A percentile compares a stretch with the other conserved stretches of the same genome.
phyloP scores from a whole-genome alignment of 2,888 invertebrate genomes.

The Pyrochroa serraticornis region DNA sequence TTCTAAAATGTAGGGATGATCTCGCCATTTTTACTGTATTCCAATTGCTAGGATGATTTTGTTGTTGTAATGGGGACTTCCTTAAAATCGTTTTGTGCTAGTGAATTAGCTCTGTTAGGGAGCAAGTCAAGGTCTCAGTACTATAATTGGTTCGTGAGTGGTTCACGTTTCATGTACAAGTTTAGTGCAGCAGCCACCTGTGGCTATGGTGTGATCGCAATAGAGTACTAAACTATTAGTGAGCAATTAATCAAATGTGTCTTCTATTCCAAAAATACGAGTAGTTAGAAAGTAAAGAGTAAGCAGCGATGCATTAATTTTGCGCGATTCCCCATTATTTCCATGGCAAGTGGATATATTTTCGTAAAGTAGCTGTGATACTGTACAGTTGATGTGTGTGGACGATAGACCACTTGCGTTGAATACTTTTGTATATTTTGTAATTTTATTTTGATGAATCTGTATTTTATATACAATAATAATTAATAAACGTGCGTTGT shows the following conservation, averaged over 20 bases:
- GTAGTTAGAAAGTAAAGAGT: too few relatives aligned
- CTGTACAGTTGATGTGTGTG: conserved; percentile 40
- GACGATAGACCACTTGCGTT: conserved; percentile 6
- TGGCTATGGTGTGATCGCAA: conserved; percentile 6
- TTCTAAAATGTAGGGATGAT: conserved; percentile 38
- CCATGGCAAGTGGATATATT: conserved; percentile 11
- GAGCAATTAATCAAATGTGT: conserved; percentile 14
- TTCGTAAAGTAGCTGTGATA: conserved; percentile 29
- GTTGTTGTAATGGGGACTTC: conserved; percentile 7
- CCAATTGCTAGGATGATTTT: conserved; percentile 10
- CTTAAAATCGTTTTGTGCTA: too few relatives aligned
- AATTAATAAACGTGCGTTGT: conserved; percentile 16
- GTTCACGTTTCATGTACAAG: too few relatives aligned
- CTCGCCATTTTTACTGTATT: conserved; percentile 11
- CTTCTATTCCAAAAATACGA: too few relatives aligned
- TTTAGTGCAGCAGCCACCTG: too few relatives aligned
- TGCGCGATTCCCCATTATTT: not conserved
- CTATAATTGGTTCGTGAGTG: too few relatives aligned
- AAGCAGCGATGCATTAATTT: conserved; percentile 1
- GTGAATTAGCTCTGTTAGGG: too few relatives aligned
- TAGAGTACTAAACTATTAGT: conserved; percentile 14
- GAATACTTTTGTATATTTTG: conserved; percentile 30
- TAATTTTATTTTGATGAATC: conserved; percentile 26
- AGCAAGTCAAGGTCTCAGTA: too few relatives aligned
- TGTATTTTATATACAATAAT: conserved; percentile 26